Base-by-base conservation (phyloP, 2,888 invertebrate genomes). In the Pandemis heparana region DNA sequence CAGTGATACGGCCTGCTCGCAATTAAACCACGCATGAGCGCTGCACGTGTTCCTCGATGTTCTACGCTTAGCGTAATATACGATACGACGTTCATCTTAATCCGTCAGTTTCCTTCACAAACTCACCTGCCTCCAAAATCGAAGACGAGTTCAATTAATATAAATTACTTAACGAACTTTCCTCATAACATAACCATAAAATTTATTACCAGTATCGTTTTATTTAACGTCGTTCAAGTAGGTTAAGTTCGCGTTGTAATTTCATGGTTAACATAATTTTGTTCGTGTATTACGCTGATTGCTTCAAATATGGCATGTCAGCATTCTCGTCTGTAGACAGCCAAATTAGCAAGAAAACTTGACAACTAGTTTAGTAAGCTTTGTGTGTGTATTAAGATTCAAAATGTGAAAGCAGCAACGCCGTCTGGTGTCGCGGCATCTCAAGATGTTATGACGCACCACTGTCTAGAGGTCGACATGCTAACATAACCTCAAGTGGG, bases 161-260 rank as follows among this genome's bases (percentile, higher is more conserved):
- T 23, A 10, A 48, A 61, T 9, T 23, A 39, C 70, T 16, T 70
- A 41, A 70, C 12, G 51, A 66, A 32, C 23, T 32, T 32, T 32
- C 65, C 48, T 53, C 62, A 72, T 56, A 72, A 60, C 16, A 72
- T 56, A 73, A 62, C 23, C 56, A 59, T 64, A 39, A 68, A 63
- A 64, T 59, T 68, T 59, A 69, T 16, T 56, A 62, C 23, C 59
- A 51, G 46, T 68, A 41, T 60, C 65, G 63, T 73, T 32, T 65
- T 51, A 61, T 72, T 68, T 64, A 8, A 68, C 63, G 63, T 41
- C 63, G 48, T 16, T 59, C 23, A 73, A 73, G 73, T 73, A 82
- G 82, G 84, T 84, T 79, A 83, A 84, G 80, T 82, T 85, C 82
- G 78, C 80, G 78, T 75, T 66, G 71, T 74, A 71, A 74, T 70